These are phyloP conservation scores for Euwallacea similis DNA, from an alignment of 1,140 invertebrate species.

Conservation along the genomic window DNA sequence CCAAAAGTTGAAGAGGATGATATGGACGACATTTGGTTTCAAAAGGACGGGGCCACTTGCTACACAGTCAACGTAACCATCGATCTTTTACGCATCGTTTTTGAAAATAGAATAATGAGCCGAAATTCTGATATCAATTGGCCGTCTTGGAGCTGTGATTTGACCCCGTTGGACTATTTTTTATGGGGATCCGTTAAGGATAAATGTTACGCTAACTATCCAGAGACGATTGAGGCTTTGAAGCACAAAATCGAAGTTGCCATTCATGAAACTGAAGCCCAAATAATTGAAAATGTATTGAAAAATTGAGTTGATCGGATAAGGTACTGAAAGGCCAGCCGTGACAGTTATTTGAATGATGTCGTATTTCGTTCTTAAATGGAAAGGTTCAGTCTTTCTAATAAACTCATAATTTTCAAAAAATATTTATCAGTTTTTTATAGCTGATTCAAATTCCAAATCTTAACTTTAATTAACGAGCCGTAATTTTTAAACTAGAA, in stretches of 20 bases:
- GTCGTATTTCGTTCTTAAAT: neutral
- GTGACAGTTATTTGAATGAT: no score
- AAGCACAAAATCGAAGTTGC: neutral
- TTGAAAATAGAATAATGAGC: slow-evolving; percentile 26
- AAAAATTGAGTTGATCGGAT: slow-evolving; percentile 15
- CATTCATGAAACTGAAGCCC: slow-evolving; percentile 4
- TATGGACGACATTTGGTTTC: slow-evolving; percentile 40
- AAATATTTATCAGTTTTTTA: no score
- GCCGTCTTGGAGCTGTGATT: slow-evolving; percentile 53
- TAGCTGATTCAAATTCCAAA: no score
- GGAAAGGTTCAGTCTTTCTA: neutral
- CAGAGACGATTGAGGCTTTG: neutral
- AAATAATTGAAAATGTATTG: slow-evolving; percentile 20
- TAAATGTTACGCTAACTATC: slow-evolving; percentile 20
- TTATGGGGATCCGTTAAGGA: slow-evolving; percentile 54
- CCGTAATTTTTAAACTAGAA: no score
- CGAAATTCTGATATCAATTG: slow-evolving; percentile 45
- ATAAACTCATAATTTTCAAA: no score
- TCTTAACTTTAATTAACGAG: no score
- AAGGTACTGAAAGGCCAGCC: slow-evolving; percentile 7
- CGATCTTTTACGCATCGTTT: slow-evolving; percentile 32
- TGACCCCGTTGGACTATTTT: slow-evolving; percentile 53
- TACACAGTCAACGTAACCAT: slow-evolving; percentile 32
- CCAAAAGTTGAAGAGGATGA: slow-evolving; percentile 41
- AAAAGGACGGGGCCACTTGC: slow-evolving; percentile 41